A percentile compares a stretch with the other conserved stretches of the same genome.
phyloP scores from a whole-genome alignment of 2,113 vertebrate genomes.

The Falcunculus frontatus region DNA sequence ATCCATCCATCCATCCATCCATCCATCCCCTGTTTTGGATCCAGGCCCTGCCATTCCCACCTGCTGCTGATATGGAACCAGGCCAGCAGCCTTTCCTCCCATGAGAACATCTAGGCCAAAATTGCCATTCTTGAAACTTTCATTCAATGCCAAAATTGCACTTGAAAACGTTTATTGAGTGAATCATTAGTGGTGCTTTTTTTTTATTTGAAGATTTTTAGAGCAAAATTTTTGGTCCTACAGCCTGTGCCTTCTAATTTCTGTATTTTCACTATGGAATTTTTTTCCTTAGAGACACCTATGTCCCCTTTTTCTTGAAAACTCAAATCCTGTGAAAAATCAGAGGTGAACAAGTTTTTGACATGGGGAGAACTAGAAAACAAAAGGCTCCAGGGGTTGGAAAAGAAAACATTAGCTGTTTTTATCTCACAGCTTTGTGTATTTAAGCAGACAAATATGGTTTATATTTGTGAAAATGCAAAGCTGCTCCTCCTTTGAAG shows the following conservation, averaged over 20 bases:
- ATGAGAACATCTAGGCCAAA: not conserved
- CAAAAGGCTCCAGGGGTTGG: not conserved
- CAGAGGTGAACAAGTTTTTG: not conserved
- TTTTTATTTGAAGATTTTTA: not conserved
- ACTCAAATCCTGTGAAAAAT: not conserved
- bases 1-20: not conserved
- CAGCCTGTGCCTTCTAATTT: not conserved
- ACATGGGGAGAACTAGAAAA: not conserved
- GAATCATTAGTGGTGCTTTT: not conserved
- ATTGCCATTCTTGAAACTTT: not conserved
- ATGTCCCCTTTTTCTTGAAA: not conserved
- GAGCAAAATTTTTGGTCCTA: not conserved
- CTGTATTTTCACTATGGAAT: not conserved
- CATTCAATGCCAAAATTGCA: not conserved
- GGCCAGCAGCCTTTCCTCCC: not conserved
- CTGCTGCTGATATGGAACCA: not conserved
- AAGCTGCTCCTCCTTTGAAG: not conserved
- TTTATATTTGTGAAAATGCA: not conserved
- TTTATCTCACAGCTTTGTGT: not conserved
- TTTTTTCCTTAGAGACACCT: not conserved
- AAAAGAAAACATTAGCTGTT: not conserved
- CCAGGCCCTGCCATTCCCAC: not conserved
- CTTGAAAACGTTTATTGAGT: not conserved
- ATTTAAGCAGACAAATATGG: not conserved
- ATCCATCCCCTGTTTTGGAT: not conserved